These are phyloP conservation scores for Cisticola juncidis DNA, from an alignment of 2,113 vertebrate genomes.

Conservation along the genomic window DNA sequence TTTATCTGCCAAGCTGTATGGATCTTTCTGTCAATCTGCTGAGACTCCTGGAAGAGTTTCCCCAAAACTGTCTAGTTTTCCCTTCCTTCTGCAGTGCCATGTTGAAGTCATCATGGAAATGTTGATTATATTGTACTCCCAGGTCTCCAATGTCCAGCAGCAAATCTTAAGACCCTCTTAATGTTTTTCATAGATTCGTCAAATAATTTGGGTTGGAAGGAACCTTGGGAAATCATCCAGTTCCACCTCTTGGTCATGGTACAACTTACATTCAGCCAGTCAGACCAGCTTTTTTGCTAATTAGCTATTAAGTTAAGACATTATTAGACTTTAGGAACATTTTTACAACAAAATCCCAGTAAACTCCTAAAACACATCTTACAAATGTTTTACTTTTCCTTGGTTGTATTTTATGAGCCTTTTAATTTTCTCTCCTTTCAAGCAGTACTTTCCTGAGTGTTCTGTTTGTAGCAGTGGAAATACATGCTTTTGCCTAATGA, in stretches of 20 bases:
- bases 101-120: background rate
- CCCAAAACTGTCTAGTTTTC: background rate
- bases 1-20: background rate
- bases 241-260: background rate
- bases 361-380: background rate
- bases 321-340: background rate
- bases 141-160: background rate
- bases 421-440: background rate
- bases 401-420: background rate
- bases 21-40: background rate
- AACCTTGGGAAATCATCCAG: background rate
- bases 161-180: background rate
- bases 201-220: background rate
- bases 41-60: background rate
- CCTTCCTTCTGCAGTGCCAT: background rate
- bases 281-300: background rate
- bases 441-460: background rate
- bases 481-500: background rate
- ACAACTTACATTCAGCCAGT: background rate
- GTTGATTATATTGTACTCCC: background rate
- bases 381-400: background rate
- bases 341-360: background rate
- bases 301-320: background rate
- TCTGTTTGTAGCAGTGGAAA: background rate
- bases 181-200: accelerated